Evolutionary conservation across 2,888 invertebrate genomes (phyloP).

Genomic region (Pristionchus mayeri): DNA sequence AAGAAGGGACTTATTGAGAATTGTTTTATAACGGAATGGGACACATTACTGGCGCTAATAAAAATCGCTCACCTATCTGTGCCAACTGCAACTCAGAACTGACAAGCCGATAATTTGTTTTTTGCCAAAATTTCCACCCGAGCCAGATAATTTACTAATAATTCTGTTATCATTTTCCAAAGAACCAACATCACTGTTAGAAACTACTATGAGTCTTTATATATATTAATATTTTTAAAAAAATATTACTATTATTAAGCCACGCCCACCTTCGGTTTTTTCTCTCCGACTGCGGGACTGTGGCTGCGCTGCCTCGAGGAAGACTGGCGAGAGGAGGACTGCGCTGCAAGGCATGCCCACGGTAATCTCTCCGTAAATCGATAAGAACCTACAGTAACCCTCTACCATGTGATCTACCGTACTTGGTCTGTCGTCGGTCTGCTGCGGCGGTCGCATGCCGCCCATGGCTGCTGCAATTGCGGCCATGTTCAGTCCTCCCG

Average conservation of each 20-base stretch:
- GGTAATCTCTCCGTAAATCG: not conserved
- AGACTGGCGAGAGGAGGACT: slow-evolving; percentile 14
- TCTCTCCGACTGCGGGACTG: slow-evolving; percentile 9
- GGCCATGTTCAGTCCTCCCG: slow-evolving; percentile 40
- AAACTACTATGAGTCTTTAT: too few relatives aligned
- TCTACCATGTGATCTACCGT: too few relatives aligned
- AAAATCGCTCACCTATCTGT: too few relatives aligned
- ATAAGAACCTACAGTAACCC: not conserved
- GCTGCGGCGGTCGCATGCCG: slow-evolving; percentile 27
- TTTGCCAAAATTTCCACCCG: too few relatives aligned
- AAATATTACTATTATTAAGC: too few relatives aligned
- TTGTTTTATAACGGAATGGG: not conserved
- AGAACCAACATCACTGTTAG: too few relatives aligned
- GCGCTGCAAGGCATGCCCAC: not conserved
- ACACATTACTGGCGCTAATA: too few relatives aligned
- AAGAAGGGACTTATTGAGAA: not conserved
- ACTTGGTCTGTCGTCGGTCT: slow-evolving; percentile 20
- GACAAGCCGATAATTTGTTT: too few relatives aligned
- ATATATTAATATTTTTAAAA: too few relatives aligned
- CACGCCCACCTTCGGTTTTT: slow-evolving; percentile 41
- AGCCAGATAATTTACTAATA: too few relatives aligned
- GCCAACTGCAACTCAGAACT: too few relatives aligned
- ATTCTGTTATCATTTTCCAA: too few relatives aligned
- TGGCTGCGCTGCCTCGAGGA: slow-evolving; percentile 41
- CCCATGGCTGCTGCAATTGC: slow-evolving; percentile 28